Conservation (phyloP, 30 jellyfish, hydroid and myxozoan genomes). For the Rhopilema esculentum region DNA sequence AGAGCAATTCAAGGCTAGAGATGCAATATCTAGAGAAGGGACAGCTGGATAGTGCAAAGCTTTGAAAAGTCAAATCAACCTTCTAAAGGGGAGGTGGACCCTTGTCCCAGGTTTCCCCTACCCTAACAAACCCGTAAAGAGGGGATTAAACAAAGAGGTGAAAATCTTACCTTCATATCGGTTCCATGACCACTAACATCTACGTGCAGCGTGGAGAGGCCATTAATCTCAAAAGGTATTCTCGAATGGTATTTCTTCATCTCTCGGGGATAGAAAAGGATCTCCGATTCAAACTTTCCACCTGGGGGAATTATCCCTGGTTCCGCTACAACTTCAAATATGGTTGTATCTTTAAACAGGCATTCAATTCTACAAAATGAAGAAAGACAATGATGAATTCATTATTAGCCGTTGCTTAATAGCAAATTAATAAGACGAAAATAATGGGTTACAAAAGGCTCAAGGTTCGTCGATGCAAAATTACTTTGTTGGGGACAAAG, state of each 20-base stretch:
- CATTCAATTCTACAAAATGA: slow-evolving; percentile 80
- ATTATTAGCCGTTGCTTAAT: neutral
- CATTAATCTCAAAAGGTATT: slow-evolving; percentile 83
- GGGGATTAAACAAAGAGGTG: too few species aligned
- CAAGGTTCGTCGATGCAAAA: too few species aligned
- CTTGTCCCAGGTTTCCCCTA: too few species aligned
- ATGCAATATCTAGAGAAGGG: too few species aligned
- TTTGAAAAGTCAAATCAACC: too few species aligned
- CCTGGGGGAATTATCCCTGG: slow-evolving; percentile 83
- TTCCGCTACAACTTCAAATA: slow-evolving; percentile 71
- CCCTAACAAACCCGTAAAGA: too few species aligned
- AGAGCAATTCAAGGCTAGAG: too few species aligned
- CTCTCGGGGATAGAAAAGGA: slow-evolving; percentile 91
- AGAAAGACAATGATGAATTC: neutral
- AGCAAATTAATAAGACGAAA: neutral
- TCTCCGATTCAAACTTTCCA: slow-evolving; percentile 64
- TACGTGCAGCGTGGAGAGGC: slow-evolving; percentile 75
- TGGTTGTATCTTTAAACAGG: slow-evolving; percentile 52
- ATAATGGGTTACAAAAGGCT: too few species aligned
- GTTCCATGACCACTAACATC: slow-evolving; percentile 90
- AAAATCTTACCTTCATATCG: slow-evolving; percentile 95
- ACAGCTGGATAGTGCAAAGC: too few species aligned
- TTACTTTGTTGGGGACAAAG: too few species aligned
- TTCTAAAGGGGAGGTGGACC: too few species aligned
- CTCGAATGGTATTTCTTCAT: slow-evolving; percentile 69